Evolutionary conservation across 1,140 invertebrate species (phyloP), one percentile per base, ranked within the genome.

Genomic region (Hyposmocoma kahamanoa): DNA sequence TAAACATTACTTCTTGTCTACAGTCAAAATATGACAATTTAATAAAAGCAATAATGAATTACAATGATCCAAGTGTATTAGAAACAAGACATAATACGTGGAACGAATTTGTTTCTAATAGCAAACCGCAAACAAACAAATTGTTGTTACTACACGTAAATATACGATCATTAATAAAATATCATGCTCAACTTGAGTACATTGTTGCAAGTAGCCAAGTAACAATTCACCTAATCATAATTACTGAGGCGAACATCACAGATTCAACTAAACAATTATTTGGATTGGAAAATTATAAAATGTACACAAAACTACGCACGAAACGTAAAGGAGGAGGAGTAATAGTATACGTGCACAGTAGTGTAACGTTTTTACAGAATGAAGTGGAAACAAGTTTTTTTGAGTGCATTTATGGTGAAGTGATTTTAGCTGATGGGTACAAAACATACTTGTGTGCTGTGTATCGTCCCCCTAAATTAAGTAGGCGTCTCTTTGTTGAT

Each of bases 401-500:
- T 21, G 19, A 15, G 20, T 44, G 47, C 46, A 47, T 61, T 62
- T 46, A n/a, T n/a, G n/a, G n/a, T n/a, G n/a, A n/a, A n/a, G n/a
- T n/a, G n/a, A n/a, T n/a, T n/a, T n/a, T n/a, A n/a, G n/a, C n/a
- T n/a, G n/a, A n/a, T n/a, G n/a, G n/a, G n/a, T n/a, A n/a, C n/a
- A n/a, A n/a, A n/a, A n/a, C n/a, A n/a, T n/a, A n/a, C n/a, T n/a
- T n/a, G n/a, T n/a, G n/a, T n/a, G n/a, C n/a, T n/a, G n/a, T n/a
- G n/a, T n/a, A n/a, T n/a, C n/a, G n/a, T n/a, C n/a, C n/a, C n/a
- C n/a, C n/a, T n/a, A n/a, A n/a, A n/a, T n/a, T n/a, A n/a, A n/a
- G n/a, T n/a, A n/a, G n/a, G n/a, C n/a, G n/a, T n/a, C n/a, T n/a
- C n/a, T n/a, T n/a, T n/a, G n/a, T n/a, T n/a, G n/a, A n/a, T n/a